Percentiles rank a stretch among this genome's conserved stretches.
Conservation (phyloP, 2,888 invertebrate genomes). For the Perdita meconis region DNA sequence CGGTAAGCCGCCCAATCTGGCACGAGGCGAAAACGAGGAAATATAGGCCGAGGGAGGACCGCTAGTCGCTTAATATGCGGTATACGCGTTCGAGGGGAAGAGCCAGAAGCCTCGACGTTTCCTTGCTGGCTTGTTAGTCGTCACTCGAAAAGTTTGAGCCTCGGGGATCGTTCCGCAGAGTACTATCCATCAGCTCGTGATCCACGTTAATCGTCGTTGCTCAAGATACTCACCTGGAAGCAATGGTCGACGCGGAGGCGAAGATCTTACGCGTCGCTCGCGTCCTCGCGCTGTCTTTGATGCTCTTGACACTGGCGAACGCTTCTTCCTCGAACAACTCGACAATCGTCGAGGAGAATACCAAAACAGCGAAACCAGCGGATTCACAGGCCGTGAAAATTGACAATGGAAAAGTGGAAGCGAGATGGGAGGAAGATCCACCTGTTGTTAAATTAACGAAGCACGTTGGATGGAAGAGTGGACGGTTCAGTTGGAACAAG, state of each 20-base stretch:
- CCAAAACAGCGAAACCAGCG: neutral
- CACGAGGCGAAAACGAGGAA: constrained; percentile 41
- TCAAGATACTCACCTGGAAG: neutral
- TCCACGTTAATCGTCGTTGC: no score
- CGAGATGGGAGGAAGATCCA: neutral
- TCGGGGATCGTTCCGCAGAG: constrained; percentile 23
- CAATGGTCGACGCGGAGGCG: neutral
- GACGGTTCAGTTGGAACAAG: constrained; percentile 46
- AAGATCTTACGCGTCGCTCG: neutral
- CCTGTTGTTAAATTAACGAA: neutral
- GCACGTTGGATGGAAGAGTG: constrained; percentile 36
- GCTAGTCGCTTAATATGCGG: constrained; percentile 77
- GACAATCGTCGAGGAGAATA: neutral
- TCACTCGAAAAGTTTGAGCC: constrained; percentile 29
- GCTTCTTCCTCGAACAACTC: neutral
- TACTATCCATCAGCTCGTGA: neutral
- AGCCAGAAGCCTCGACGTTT: constrained; percentile 3
- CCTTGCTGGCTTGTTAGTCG: neutral
- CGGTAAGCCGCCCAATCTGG: constrained; percentile 2
- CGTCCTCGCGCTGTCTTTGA: neutral
- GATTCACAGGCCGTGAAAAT: neutral
- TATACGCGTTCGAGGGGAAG: constrained; percentile 40
- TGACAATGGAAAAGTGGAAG: neutral
- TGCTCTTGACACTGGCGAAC: neutral
- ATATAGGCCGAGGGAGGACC: constrained; percentile 71